Conservation (phyloP, 1,140 invertebrate genomes). For the Tetragnatha versicolor region DNA sequence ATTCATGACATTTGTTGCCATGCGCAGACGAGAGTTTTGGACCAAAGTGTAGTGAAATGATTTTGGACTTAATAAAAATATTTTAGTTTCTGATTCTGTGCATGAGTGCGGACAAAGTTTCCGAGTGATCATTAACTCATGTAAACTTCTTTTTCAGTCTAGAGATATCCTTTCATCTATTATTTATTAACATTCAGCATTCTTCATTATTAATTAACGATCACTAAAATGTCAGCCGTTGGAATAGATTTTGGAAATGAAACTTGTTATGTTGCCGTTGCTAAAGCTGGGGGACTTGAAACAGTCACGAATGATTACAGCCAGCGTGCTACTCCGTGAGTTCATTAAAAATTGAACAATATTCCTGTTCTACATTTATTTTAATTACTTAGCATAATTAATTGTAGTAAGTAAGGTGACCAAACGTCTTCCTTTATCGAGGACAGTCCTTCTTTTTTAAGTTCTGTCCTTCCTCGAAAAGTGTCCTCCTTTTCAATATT, state of each 20-base stretch:
- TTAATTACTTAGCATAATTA: too few species aligned
- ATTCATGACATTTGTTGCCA: not conserved
- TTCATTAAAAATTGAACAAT: slow-evolving; percentile 62
- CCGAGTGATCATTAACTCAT: not conserved
- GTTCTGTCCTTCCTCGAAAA: too few species aligned
- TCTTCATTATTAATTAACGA: not conserved
- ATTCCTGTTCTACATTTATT: not conserved
- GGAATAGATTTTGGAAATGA: slow-evolving; percentile 99
- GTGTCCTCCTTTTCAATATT: too few species aligned
- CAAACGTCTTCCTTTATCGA: too few species aligned
- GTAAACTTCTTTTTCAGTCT: not conserved
- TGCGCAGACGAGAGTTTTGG: not conserved
- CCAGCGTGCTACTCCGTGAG: slow-evolving; percentile 96
- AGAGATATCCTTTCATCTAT: not conserved
- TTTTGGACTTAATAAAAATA: not conserved
- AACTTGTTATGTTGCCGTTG: slow-evolving; percentile 95
- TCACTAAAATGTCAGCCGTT: slow-evolving; percentile 85
- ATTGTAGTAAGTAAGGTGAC: too few species aligned
- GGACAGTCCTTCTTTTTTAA: too few species aligned
- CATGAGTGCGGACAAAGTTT: not conserved
- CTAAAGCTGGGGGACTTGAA: slow-evolving; percentile 96
- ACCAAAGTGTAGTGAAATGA: not conserved
- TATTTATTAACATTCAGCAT: not conserved
- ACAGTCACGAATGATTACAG: slow-evolving; percentile 99
- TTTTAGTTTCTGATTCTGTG: not conserved